Evolutionary conservation across 2,113 vertebrate species (phyloP).

Genomic region (Syngnathus scovelli): DNA sequence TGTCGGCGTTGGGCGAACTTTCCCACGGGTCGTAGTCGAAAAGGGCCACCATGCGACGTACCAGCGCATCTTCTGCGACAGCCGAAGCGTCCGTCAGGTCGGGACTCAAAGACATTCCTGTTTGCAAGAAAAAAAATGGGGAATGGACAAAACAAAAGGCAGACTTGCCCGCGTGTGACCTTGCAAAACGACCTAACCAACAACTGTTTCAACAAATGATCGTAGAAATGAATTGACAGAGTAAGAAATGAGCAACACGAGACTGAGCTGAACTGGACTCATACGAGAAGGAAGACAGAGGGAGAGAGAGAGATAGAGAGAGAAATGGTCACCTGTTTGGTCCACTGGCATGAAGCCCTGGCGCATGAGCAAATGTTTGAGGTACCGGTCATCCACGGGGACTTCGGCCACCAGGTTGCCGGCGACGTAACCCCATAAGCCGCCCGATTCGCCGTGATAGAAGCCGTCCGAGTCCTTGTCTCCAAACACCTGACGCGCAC

Average conservation of each 20-base stretch:
- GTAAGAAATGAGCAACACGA: not conserved
- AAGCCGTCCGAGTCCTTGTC: slow-evolving; percentile 94
- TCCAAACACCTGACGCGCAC: slow-evolving; percentile 76
- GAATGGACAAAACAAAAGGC: no score
- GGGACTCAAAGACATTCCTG: slow-evolving; percentile 41
- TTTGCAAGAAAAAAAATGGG: no score
- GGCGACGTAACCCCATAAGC: slow-evolving; percentile 83
- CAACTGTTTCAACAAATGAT: no score
- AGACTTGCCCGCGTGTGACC: no score
- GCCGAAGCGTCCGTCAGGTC: slow-evolving; percentile 39
- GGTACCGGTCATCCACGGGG: slow-evolving; percentile 74
- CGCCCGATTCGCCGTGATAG: slow-evolving; percentile 81
- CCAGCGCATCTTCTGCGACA: slow-evolving; percentile 52
- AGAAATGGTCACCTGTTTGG: slow-evolving; percentile 66
- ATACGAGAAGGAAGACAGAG: no score
- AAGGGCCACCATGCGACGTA: slow-evolving; percentile 82
- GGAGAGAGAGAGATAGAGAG: not conserved
- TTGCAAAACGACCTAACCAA: no score
- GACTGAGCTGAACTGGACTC: no score
- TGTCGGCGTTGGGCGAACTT: slow-evolving; percentile 87
- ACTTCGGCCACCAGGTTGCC: slow-evolving; percentile 96
- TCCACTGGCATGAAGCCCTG: slow-evolving; percentile 74
- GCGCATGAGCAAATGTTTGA: slow-evolving; percentile 76
- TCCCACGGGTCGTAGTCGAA: slow-evolving; percentile 93
- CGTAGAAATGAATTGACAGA: no score